phyloP scores from a whole-genome alignment of 2,888 invertebrate genomes.

The Dynastes tityus region DNA sequence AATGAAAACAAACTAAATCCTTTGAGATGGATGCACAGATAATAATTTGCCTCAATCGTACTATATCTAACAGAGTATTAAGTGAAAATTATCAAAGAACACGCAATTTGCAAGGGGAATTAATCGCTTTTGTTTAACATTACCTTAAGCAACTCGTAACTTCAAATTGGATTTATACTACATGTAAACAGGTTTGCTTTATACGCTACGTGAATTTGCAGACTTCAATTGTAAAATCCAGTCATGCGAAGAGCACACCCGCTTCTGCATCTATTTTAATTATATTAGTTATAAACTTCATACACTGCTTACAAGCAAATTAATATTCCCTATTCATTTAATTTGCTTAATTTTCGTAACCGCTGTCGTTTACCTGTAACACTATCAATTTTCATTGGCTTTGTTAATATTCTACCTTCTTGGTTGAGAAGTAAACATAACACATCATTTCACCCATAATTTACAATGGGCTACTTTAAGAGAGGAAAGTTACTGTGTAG shows the following conservation, averaged over 20 bases:
- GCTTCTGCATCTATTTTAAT: constrained; percentile 21
- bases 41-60: background rate
- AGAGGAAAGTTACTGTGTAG: background rate
- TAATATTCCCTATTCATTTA: constrained; percentile 18
- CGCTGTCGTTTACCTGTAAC: background rate
- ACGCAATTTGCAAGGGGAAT: constrained; percentile 19
- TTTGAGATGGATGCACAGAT: background rate
- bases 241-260: constrained; percentile 26
- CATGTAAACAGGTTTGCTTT: constrained; percentile 24
- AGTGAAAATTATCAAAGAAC: constrained; percentile 25
- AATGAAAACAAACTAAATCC: background rate
- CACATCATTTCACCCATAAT: background rate
- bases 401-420: background rate
- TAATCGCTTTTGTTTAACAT: constrained; percentile 11
- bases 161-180: constrained; percentile 27
- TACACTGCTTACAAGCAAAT: constrained; percentile 22
- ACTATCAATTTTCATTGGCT: background rate
- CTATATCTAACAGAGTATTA: background rate
- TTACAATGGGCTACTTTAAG: background rate
- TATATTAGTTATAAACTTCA: constrained; percentile 22
- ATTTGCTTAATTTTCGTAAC: background rate
- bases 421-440: background rate
- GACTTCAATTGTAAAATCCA: constrained; percentile 34
- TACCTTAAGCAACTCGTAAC: constrained; percentile 17
- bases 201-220: constrained; percentile 21